Conservation (phyloP, 1,140 invertebrate species). For the Drosophila kohkoa region DNA sequence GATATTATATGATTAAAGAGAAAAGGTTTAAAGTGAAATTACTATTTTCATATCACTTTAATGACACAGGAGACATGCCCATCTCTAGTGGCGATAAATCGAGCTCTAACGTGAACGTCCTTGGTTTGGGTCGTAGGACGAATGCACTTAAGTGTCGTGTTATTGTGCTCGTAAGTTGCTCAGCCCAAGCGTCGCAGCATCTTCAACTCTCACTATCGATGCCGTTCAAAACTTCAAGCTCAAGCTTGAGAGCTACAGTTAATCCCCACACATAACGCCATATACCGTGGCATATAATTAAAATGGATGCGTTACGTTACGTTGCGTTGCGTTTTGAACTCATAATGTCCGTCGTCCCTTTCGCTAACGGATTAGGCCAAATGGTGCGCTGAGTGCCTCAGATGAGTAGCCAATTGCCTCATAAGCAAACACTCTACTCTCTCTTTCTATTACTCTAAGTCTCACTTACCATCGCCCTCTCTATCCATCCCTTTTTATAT, state of each 20-base stretch:
- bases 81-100: constrained; percentile 19
- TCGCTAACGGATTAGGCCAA: constrained; percentile 27
- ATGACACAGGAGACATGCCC: not conserved
- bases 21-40: no score
- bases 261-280: constrained; percentile 16
- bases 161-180: constrained; percentile 21
- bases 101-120: constrained; percentile 14
- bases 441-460: not conserved
- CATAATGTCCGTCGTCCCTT: not conserved
- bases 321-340: constrained; percentile 18
- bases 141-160: constrained; percentile 39
- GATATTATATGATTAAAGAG: no score
- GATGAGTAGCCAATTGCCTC: constrained; percentile 35
- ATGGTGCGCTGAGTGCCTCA: constrained; percentile 30
- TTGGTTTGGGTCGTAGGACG: constrained; percentile 8
- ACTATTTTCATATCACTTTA: not conserved
- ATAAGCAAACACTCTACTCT: not conserved
- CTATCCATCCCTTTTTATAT: not conserved
- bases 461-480: no score
- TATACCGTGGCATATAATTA: constrained; percentile 33
- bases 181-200: not conserved
- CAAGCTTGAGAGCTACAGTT: constrained; percentile 40
- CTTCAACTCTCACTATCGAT: not conserved
- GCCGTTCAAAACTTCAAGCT: not conserved
- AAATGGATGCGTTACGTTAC: constrained; percentile 30